These are phyloP conservation scores for Vanessa tameamea DNA, from an alignment of 1,140 invertebrate species.

Conservation along the genomic window DNA sequence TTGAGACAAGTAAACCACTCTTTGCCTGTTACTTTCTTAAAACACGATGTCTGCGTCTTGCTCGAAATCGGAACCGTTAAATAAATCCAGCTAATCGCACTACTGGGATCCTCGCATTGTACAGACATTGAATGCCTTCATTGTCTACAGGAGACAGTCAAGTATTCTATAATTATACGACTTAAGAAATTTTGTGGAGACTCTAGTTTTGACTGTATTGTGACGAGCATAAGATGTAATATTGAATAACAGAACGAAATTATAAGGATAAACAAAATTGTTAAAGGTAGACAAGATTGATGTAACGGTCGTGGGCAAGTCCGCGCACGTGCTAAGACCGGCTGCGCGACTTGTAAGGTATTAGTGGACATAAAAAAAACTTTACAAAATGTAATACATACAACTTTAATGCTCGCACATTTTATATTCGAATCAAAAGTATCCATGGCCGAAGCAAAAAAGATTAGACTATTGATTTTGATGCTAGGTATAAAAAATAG, in stretches of 20 bases:
- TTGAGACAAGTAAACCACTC: neutral
- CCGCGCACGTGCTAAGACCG: conserved; percentile 72
- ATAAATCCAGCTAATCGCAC: conserved; percentile 71
- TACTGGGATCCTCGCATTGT: conserved; percentile 61
- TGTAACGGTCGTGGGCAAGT: conserved; percentile 71
- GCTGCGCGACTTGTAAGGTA: conserved; percentile 54
- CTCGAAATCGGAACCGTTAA: conserved; percentile 62
- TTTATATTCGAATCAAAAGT: neutral
- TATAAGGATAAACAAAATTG: conserved; percentile 54
- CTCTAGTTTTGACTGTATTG: conserved; percentile 24
- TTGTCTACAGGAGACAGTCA: conserved; percentile 61
- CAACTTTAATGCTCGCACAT: neutral
- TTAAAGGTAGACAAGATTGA: conserved; percentile 70
- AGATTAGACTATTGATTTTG: too few relatives aligned
- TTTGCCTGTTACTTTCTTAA: conserved; percentile 36
- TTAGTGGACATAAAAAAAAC: conserved; percentile 34
- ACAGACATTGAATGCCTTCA: conserved; percentile 73
- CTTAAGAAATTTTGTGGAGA: neutral
- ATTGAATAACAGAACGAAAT: conserved; percentile 32
- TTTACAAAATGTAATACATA: conserved; percentile 9
- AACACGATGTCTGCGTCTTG: conserved; percentile 21
- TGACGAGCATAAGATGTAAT: conserved; percentile 26
- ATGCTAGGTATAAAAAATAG: neutral
- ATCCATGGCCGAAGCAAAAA: neutral
- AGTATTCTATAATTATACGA: conserved; percentile 12